Conservation (phyloP, 2,797 vertebrate genomes). For the Squalus acanthias region DNA sequence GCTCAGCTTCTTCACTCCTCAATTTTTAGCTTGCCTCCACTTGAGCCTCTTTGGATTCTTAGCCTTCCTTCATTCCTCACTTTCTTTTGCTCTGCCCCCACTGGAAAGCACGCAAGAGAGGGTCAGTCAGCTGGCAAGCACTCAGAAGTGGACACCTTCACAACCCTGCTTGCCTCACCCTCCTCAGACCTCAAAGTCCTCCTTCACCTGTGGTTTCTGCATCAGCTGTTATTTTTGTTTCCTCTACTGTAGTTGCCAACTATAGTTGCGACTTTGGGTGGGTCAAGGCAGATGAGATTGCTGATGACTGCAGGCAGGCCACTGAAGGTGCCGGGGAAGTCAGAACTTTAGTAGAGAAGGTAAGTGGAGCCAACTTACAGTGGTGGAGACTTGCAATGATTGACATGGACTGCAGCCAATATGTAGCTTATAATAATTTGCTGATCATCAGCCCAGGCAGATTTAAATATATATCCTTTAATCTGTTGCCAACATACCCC, state of each 20-base stretch:
- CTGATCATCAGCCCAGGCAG: neutral
- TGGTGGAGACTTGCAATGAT: neutral
- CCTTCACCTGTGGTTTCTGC: neutral
- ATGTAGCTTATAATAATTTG: neutral
- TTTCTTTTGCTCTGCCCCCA: neutral
- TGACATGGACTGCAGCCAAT: neutral
- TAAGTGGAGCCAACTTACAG: neutral
- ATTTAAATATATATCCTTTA: neutral
- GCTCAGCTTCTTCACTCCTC: too few species aligned
- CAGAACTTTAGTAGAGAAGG: neutral
- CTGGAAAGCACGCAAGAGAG: neutral
- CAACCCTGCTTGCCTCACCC: neutral
- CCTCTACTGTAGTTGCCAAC: neutral
- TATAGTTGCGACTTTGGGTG: neutral
- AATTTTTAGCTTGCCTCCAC: too few species aligned
- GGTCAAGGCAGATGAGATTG: neutral
- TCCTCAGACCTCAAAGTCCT: neutral
- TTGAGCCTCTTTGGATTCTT: neutral
- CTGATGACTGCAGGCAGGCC: neutral
- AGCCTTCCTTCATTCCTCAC: neutral
- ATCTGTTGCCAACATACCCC: neutral
- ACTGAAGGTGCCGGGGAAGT: neutral
- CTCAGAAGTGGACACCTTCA: neutral
- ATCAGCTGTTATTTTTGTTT: neutral
- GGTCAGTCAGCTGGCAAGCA: neutral